Evolutionary conservation across 2,888 invertebrate genomes (phyloP).

Genomic region (Eilema griseolum): DNA sequence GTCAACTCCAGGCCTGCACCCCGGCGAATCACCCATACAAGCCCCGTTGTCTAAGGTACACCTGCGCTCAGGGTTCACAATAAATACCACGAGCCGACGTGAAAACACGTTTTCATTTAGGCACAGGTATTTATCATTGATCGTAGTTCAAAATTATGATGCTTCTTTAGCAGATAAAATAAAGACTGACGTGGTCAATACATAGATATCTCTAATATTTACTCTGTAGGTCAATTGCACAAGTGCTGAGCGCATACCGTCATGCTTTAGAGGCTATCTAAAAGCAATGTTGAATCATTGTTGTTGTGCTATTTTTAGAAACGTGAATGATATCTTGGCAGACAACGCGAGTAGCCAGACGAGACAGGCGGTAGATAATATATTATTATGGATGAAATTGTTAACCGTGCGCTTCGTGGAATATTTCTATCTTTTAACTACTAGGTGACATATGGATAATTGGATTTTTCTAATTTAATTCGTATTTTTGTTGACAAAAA

Average conservation of each 20-base stretch:
- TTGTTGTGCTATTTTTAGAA: constrained; percentile 20
- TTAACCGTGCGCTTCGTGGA: no score
- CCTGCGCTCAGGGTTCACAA: no score
- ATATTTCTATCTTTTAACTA: no score
- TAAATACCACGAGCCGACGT: no score
- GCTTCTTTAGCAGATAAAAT: background rate
- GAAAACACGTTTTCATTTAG: no score
- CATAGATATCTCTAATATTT: background rate
- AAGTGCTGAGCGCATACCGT: background rate
- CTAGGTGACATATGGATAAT: no score
- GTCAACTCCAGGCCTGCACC: no score
- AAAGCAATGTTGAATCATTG: constrained; percentile 15
- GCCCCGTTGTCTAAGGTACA: no score
- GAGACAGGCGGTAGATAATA: background rate
- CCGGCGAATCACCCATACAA: no score
- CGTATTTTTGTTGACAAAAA: no score
- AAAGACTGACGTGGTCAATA: constrained; percentile 5
- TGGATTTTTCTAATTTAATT: no score
- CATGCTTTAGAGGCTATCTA: background rate
- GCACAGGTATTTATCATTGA: background rate
- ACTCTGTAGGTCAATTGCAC: background rate
- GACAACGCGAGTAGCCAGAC: constrained; percentile 22
- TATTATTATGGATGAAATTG: no score
- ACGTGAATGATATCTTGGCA: constrained; percentile 27
- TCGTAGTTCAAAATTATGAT: background rate